Percentiles rank a stretch among this genome's conserved stretches.
Conservation (phyloP, 2,113 vertebrate genomes). For the Malurus cyaneus region DNA sequence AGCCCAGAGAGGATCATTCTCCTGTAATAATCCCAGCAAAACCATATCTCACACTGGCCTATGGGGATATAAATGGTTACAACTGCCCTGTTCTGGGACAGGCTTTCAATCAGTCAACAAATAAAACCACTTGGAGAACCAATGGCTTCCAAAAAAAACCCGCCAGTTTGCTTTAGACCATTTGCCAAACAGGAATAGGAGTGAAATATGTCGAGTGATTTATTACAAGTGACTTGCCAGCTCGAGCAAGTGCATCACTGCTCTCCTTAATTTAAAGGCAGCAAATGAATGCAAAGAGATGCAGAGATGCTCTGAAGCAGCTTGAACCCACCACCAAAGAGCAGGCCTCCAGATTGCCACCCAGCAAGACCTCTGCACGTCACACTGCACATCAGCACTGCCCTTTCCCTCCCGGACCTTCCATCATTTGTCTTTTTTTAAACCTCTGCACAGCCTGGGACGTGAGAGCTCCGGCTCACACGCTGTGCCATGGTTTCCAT, state of each 20-base stretch:
- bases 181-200: slow-evolving; percentile 53
- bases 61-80: background rate
- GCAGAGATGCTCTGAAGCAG: background rate
- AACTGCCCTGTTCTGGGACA: background rate
- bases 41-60: background rate
- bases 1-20: background rate
- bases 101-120: slow-evolving; percentile 24
- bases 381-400: background rate
- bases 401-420: background rate
- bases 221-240: slow-evolving; percentile 34
- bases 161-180: slow-evolving; percentile 5
- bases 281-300: background rate
- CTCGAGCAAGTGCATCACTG: background rate
- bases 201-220: slow-evolving; percentile 32
- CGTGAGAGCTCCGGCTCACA: background rate
- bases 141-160: background rate
- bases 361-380: background rate
- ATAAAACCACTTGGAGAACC: slow-evolving; percentile 15
- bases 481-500: background rate
- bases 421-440: slow-evolving; percentile 1
- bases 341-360: background rate
- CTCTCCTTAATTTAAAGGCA: background rate
- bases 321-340: background rate
- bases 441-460: background rate
- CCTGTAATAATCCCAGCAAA: background rate